These are phyloP conservation scores for Microcebus lehilahytsara DNA, from an alignment of 2,113 vertebrate genomes.

Conservation along the genomic window DNA sequence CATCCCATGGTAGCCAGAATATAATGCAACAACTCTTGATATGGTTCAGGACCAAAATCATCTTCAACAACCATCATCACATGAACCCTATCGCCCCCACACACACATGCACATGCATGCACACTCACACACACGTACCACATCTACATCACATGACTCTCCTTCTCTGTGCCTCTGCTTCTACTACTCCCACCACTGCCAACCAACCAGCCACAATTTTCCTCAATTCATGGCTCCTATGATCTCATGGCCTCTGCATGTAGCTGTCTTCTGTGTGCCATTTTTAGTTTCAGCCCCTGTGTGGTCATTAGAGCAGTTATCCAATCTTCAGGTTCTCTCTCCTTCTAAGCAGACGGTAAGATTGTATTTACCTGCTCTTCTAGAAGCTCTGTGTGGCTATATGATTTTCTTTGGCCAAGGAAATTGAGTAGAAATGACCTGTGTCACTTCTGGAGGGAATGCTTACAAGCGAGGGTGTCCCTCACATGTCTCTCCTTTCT, in stretches of 20 bases:
- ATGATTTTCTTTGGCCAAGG: neutral
- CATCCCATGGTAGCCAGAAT: neutral
- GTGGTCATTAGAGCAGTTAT: neutral
- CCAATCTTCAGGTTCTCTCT: neutral
- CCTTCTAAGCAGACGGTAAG: neutral
- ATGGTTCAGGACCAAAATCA: neutral
- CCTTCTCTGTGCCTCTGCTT: neutral
- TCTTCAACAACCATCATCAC: neutral
- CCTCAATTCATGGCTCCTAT: neutral
- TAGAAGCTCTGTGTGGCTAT: neutral
- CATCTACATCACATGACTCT: neutral
- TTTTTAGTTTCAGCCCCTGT: neutral
- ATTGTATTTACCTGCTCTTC: neutral
- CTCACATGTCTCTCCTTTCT: neutral
- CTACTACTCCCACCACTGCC: neutral
- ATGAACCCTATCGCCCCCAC: neutral
- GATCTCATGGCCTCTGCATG: neutral
- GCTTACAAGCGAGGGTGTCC: neutral
- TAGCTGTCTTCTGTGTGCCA: neutral
- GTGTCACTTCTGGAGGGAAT: neutral
- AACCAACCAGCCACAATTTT: neutral
- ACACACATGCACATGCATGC: no score
- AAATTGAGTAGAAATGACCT: neutral
- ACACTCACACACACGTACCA: neutral
- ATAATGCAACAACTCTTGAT: neutral